phyloP scores from a whole-genome alignment of 2,888 invertebrate genomes.

The Ormyrus rosae region DNA sequence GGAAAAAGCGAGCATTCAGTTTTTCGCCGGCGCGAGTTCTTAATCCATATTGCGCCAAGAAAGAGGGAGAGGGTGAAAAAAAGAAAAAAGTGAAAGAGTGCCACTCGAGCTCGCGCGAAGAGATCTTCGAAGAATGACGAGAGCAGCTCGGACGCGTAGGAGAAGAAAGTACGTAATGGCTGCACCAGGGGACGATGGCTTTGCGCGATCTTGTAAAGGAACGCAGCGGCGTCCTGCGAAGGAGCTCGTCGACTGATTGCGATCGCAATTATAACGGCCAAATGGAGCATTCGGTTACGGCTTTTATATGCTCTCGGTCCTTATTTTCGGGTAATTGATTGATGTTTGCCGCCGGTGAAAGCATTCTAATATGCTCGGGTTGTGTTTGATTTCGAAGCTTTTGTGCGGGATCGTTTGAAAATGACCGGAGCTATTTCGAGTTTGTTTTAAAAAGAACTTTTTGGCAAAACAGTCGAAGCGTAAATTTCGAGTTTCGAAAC shows the following conservation, averaged over 20 bases:
- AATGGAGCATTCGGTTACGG: neutral
- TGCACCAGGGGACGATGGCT: slow-evolving; percentile 7
- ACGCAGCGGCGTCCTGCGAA: neutral
- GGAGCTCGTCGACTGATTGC: slow-evolving; percentile 31
- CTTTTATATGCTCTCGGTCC: too few species aligned
- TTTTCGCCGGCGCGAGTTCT: slow-evolving; percentile 24
- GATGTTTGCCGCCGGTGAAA: too few species aligned
- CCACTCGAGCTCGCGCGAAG: slow-evolving; percentile 36
- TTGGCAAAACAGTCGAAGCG: too few species aligned
- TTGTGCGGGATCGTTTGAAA: too few species aligned
- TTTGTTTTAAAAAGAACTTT: too few species aligned
- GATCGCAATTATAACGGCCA: slow-evolving; percentile 36
- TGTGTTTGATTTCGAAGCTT: too few species aligned
- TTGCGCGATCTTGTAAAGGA: neutral
- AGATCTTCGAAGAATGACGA: slow-evolving; percentile 48
- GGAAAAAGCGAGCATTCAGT: slow-evolving; percentile 23
- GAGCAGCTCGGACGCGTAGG: slow-evolving; percentile 1
- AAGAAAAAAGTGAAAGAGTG: slow-evolving; percentile 12
- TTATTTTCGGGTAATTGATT: too few species aligned
- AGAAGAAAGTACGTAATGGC: slow-evolving; percentile 38
- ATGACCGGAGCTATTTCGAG: too few species aligned
- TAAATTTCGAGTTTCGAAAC: neutral
- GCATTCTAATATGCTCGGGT: too few species aligned
- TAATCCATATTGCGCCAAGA: slow-evolving; percentile 41
- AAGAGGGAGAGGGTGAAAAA: neutral